Evolutionary conservation across 2,113 vertebrate genomes (phyloP).

Genomic region (Smithornis capensis): DNA sequence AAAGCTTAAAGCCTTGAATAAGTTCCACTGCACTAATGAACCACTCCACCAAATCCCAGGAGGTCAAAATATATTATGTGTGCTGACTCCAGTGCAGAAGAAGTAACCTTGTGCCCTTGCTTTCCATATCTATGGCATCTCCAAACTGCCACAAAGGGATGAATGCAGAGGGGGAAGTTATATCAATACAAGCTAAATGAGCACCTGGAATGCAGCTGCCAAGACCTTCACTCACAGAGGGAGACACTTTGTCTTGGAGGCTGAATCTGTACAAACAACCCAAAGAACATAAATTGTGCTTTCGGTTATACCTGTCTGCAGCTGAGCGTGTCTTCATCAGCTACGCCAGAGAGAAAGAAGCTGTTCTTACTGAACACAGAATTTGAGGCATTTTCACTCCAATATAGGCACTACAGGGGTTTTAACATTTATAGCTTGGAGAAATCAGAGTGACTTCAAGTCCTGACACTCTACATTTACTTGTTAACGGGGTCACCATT

Average conservation of each 20-base stretch:
- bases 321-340: not conserved
- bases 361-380: not conserved
- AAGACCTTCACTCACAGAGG: not conserved
- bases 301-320: not conserved
- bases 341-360: not conserved
- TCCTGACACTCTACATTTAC: not conserved
- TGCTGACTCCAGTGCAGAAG: not conserved
- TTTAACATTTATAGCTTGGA: not conserved
- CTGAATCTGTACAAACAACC: not conserved
- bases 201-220: constrained; percentile 33
- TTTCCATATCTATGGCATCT: constrained; percentile 46
- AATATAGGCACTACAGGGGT: not conserved
- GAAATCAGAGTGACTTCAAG: not conserved
- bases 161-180: not conserved
- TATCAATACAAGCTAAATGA: not conserved
- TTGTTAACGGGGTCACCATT: not conserved
- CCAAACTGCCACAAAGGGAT: not conserved
- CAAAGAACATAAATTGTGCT: not conserved
- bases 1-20: not conserved
- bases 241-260: not conserved
- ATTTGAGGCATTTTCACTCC: not conserved
- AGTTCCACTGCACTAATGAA: constrained; percentile 33
- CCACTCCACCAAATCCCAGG: not conserved
- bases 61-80: not conserved
- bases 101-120: constrained; percentile 35